phyloP scores from a whole-genome alignment of 2,888 invertebrate genomes.

The Beris morrisii region DNA sequence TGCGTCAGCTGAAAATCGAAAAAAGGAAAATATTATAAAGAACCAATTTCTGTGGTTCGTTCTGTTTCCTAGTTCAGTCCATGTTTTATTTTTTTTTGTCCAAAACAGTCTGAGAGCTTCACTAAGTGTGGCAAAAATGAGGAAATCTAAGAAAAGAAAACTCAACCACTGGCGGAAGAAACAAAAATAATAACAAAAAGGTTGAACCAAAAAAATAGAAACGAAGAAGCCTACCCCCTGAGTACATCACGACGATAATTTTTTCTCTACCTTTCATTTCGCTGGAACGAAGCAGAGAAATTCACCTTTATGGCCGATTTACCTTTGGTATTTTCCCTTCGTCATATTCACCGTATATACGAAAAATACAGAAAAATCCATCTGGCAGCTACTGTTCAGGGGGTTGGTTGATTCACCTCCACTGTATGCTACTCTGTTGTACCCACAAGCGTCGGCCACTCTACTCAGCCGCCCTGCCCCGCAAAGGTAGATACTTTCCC shows the following conservation, averaged over 20 bases:
- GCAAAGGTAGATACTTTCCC: neutral
- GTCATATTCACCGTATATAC: conserved; percentile 27
- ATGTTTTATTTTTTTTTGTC: too few relatives aligned
- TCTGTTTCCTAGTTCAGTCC: too few relatives aligned
- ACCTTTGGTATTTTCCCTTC: conserved; percentile 36
- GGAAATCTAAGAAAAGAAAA: neutral
- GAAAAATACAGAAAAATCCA: neutral
- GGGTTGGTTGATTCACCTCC: neutral
- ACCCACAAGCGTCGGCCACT: neutral
- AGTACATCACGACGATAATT: conserved; percentile 15
- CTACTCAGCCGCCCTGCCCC: neutral
- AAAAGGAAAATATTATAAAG: too few relatives aligned
- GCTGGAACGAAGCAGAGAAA: conserved; percentile 32
- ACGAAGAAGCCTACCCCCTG: too few relatives aligned
- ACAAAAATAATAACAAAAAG: too few relatives aligned
- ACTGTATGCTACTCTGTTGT: too few relatives aligned
- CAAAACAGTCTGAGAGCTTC: neutral
- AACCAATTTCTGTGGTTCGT: too few relatives aligned
- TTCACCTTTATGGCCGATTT: conserved; percentile 40
- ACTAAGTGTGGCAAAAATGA: neutral
- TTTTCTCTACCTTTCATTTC: conserved; percentile 24
- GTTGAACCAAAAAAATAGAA: too few relatives aligned
- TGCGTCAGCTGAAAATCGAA: conserved; percentile 16
- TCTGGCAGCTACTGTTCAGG: neutral
- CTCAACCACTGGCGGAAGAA: neutral